Conservation (phyloP, 2,113 vertebrate genomes). For the Sylvicapra grimmia region DNA sequence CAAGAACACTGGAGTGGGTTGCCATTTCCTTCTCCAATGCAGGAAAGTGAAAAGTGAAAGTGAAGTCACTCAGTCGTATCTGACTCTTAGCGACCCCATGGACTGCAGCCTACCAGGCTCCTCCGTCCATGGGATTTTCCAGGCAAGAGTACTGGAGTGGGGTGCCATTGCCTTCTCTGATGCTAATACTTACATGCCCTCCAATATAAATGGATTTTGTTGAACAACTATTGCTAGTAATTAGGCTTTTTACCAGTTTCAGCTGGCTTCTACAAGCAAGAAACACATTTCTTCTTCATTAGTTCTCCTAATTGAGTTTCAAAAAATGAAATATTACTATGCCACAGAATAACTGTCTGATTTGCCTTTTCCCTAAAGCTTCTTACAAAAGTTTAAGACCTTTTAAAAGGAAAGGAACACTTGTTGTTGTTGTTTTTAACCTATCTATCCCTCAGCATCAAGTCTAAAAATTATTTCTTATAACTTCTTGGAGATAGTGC, state of each 20-base stretch:
- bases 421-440: not conserved
- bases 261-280: constrained; percentile 51
- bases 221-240: constrained; percentile 67
- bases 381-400: not conserved
- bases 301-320: constrained; percentile 66
- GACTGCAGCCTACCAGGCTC: no score
- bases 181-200: constrained; percentile 60
- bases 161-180: not conserved
- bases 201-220: constrained; percentile 66
- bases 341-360: constrained; percentile 21
- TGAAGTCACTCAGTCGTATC: no score
- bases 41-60: no score
- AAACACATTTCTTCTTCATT: constrained; percentile 53
- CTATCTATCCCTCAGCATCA: not conserved
- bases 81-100: no score
- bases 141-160: no score
- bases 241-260: constrained; percentile 58
- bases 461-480: not conserved
- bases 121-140: no score
- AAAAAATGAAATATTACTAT: constrained; percentile 52
- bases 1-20: no score
- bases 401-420: not conserved
- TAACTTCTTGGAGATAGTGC: not conserved
- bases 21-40: no score
- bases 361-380: constrained; percentile 14